phyloP scores from a whole-genome alignment of 1,140 invertebrate genomes.

The Globodera ellingtonae region DNA sequence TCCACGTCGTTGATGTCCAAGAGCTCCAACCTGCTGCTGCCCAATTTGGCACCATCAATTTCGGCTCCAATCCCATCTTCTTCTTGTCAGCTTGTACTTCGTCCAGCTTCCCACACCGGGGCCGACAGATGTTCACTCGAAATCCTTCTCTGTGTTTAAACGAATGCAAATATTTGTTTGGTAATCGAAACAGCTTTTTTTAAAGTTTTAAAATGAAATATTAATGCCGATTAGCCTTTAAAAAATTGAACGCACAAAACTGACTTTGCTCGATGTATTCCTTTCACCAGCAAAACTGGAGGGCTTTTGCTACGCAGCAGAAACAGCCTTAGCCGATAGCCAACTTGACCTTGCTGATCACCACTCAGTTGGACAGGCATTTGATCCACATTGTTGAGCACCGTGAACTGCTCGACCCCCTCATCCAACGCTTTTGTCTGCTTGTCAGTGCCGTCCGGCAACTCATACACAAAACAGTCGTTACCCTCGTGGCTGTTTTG shows the following conservation, averaged over 20 bases:
- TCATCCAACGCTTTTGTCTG: conserved; percentile 23
- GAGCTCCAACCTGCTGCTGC: conserved; percentile 58
- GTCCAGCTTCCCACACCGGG: conserved; percentile 56
- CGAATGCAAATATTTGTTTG: background rate
- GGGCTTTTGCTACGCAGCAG: conserved; percentile 62
- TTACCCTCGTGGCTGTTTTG: conserved; percentile 54
- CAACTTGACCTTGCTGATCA: conserved; percentile 57
- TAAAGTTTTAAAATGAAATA: background rate
- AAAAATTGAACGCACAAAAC: conserved; percentile 11
- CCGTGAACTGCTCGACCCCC: conserved; percentile 42
- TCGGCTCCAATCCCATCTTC: conserved; percentile 33
- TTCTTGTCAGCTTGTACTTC: conserved; percentile 49
- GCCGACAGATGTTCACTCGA: conserved; percentile 64
- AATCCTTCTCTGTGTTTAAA: conserved; percentile 58
- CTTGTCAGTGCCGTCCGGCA: conserved; percentile 52
- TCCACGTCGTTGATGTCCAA: conserved; percentile 57
- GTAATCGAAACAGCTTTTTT: conserved; percentile 5
- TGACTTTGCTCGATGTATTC: conserved; percentile 60
- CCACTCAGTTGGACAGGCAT: conserved; percentile 60
- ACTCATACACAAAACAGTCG: conserved; percentile 64
- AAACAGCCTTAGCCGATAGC: conserved; percentile 61
- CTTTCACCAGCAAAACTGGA: conserved; percentile 61
- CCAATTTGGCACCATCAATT: conserved; percentile 39
- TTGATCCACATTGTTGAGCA: conserved; percentile 55
- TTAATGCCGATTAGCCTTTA: no score